Conservation (phyloP, 2,797 vertebrate genomes). For the Acanthurus tractus region DNA sequence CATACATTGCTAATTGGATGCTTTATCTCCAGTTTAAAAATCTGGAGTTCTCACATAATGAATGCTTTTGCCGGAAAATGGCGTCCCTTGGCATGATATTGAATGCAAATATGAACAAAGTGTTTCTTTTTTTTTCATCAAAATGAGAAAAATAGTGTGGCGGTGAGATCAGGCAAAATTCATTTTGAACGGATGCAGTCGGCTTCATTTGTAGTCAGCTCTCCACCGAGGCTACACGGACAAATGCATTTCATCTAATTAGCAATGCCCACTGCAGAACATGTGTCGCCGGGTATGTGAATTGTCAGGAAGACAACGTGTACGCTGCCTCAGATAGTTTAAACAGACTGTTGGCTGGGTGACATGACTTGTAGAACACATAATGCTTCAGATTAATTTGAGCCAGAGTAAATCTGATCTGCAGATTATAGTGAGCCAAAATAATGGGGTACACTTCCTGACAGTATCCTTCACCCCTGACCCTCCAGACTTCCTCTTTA, state of each 20-base stretch:
- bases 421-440: constrained; percentile 59
- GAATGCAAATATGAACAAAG: constrained; percentile 65
- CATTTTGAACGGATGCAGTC: constrained; percentile 58
- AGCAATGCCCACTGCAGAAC: constrained; percentile 49
- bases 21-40: constrained; percentile 64
- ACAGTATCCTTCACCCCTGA: constrained; percentile 53
- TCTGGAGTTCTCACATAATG: constrained; percentile 51
- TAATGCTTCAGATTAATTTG: constrained; percentile 65
- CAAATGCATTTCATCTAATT: constrained; percentile 71
- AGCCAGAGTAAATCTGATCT: constrained; percentile 62
- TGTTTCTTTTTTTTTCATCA: constrained; percentile 21
- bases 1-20: constrained; percentile 72
- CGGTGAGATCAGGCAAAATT: constrained; percentile 56
- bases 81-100: constrained; percentile 24
- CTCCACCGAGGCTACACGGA: constrained; percentile 46
- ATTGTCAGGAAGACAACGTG: constrained; percentile 40
- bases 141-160: constrained; percentile 44
- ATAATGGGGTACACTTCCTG: constrained; percentile 54
- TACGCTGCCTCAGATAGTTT: constrained; percentile 24
- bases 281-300: constrained; percentile 49
- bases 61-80: constrained; percentile 50
- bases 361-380: constrained; percentile 49
- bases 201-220: constrained; percentile 67
- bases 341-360: constrained; percentile 29
- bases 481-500: constrained; percentile 31